Conservation (phyloP, 2,888 invertebrate genomes). For the Ptycholaimellus sp. region DNA sequence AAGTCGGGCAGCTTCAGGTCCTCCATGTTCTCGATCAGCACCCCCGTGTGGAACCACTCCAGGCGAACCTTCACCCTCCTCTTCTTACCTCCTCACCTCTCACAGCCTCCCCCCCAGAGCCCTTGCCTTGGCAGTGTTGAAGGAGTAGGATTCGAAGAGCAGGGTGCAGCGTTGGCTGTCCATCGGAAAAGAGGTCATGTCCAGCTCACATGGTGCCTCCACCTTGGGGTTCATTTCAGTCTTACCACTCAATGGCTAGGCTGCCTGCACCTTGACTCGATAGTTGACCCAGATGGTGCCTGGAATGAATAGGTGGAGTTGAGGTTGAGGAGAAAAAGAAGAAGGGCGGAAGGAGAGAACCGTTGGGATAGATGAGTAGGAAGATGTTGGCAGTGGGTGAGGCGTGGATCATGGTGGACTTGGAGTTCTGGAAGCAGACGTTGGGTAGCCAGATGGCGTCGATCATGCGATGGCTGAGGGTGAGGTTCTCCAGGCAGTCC, state of each 20-base stretch:
- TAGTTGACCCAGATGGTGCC: slow-evolving; percentile 8
- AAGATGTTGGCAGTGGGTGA: slow-evolving; percentile 8
- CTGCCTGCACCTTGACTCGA: slow-evolving; percentile 4
- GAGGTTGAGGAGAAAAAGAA: neutral
- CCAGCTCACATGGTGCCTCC: slow-evolving; percentile 8
- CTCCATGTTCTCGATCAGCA: slow-evolving; percentile 1
- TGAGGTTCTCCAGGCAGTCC: slow-evolving; percentile 11
- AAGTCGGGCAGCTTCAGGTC: slow-evolving; percentile 9
- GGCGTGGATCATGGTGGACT: slow-evolving; percentile 6
- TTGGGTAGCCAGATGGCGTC: slow-evolving; percentile 22
- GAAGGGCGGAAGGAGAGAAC: too few relatives aligned
- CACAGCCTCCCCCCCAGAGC: too few relatives aligned
- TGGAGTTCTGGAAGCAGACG: slow-evolving; percentile 8
- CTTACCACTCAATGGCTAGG: neutral
- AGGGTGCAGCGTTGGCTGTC: slow-evolving; percentile 1
- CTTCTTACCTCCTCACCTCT: too few relatives aligned
- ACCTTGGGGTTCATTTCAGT: neutral
- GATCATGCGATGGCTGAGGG: slow-evolving; percentile 15
- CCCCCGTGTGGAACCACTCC: slow-evolving; percentile 1
- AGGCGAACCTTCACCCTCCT: too few relatives aligned
- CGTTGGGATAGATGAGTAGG: slow-evolving; percentile 7
- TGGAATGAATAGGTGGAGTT: neutral
- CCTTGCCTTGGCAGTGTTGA: slow-evolving; percentile 1
- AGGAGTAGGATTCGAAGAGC: slow-evolving; percentile 1
- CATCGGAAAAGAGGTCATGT: slow-evolving; percentile 7